Evolutionary conservation across 2,888 invertebrate genomes (phyloP), one percentile per base, ranked within the genome.

Genomic region (Drosophila histrio): DNA sequence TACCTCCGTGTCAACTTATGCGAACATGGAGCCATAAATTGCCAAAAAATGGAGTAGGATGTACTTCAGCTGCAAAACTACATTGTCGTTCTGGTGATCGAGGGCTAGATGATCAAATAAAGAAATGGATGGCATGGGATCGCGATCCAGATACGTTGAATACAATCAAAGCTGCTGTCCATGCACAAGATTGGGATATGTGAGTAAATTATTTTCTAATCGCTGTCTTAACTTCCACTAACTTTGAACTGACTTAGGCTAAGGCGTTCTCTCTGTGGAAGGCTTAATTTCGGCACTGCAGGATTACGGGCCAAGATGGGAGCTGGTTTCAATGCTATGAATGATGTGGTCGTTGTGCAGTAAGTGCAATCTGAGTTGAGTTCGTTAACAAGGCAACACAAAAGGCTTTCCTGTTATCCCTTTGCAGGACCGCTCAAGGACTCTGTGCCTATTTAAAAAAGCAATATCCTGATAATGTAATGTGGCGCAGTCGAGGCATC

Each of bases 311-410:
- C 96, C 0, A 93, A 93, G 70, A 99, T 99, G 99, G 96, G 95
- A 11, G 96, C 98, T 11, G 99, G 99, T 0, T 98, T 96, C 91
- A 94, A 94, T 72, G 95, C 96, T 70, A 97, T 99, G 96, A 99
- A 99, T 91, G 99, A 99, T 91, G 93, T 99, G 39, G 98, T 98
- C 0, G 96, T 98, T 64, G 9, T 58, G 21, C 58, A 58, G 58
- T 58, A 34, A 50, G 58, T 39, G 6, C 1, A 3, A 19, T n/a
- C 1, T 2, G 0, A n/a, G 0, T 15, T 26, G 6, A n/a, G 0
- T 1, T 11, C 1, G 1, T 6, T 26, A 17, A 15, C n/a, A n/a
- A n/a, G n/a, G 15, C 15, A 11, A 24, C n/a, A 8, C 4, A 7
- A 19, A 9, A 13, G 1, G 11, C 5, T 21, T 0, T 32, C 1